phyloP scores from a whole-genome alignment of 2,888 invertebrate species.

The Troilus luridus region DNA sequence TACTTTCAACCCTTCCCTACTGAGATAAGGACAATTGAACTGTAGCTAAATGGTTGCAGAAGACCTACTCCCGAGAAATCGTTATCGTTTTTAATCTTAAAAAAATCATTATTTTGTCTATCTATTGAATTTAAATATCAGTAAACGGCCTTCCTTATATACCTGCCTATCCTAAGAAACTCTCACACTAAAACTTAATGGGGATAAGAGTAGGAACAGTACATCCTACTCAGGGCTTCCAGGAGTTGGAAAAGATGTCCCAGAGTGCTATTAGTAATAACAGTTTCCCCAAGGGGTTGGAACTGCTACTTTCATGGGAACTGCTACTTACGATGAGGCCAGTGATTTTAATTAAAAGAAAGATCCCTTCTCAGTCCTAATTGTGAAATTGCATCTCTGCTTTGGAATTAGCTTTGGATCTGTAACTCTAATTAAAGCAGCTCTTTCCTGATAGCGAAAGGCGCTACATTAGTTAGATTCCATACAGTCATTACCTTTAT shows the following conservation, averaged over 20 bases:
- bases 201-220: neutral
- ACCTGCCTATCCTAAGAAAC: neutral
- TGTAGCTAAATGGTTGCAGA: no score
- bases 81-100: no score
- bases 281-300: neutral
- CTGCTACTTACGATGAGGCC: neutral
- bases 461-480: neutral
- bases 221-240: neutral
- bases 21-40: no score
- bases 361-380: slow-evolving; percentile 13
- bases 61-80: no score
- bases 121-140: no score
- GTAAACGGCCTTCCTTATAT: no score
- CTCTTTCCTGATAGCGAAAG: neutral
- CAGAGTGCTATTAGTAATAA: slow-evolving; percentile 14
- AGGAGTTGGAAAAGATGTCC: slow-evolving; percentile 11
- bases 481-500: neutral
- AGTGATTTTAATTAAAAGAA: slow-evolving; percentile 45
- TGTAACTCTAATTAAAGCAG: slow-evolving; percentile 9
- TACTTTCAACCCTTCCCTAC: no score
- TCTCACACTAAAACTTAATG: neutral
- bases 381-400: slow-evolving; percentile 45
- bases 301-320: neutral
- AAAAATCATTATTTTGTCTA: no score
- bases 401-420: slow-evolving; percentile 33